phyloP scores from a whole-genome alignment of 2,113 vertebrate species.

The Origma solitaria region DNA sequence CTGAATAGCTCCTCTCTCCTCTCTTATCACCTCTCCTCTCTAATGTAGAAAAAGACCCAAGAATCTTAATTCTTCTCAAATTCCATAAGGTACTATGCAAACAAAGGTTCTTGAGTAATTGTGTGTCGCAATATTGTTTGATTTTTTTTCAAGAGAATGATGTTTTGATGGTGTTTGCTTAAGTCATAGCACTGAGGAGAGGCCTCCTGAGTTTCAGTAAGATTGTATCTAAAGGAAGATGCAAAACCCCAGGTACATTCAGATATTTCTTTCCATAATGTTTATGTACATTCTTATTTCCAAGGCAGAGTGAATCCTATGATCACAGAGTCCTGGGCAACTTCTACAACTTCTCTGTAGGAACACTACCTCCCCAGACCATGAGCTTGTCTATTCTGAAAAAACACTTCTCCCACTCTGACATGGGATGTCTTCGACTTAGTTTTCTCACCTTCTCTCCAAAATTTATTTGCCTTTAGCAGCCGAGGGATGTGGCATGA shows the following conservation, averaged over 20 bases:
- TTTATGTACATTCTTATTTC: background rate
- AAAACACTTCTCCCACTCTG: background rate
- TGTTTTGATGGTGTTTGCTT: background rate
- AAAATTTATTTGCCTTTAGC: background rate
- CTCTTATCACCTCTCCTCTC: background rate
- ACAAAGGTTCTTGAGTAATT: background rate
- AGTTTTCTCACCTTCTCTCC: background rate
- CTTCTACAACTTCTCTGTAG: background rate
- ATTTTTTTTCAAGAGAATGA: background rate
- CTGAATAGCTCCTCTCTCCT: background rate
- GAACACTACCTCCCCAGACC: background rate
- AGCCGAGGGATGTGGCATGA: background rate
- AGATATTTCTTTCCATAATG: background rate
- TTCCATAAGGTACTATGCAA: background rate
- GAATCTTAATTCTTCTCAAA: background rate
- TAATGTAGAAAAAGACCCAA: background rate
- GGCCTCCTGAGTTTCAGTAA: background rate
- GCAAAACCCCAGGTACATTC: background rate
- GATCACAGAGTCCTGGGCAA: background rate
- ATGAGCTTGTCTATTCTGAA: background rate
- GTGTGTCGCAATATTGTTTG: background rate
- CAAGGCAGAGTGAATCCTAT: background rate
- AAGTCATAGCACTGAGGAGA: background rate
- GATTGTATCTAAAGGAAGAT: background rate
- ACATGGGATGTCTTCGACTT: background rate